phyloP scores from a whole-genome alignment of 2,113 vertebrate species.

The Spea multiplicata region DNA sequence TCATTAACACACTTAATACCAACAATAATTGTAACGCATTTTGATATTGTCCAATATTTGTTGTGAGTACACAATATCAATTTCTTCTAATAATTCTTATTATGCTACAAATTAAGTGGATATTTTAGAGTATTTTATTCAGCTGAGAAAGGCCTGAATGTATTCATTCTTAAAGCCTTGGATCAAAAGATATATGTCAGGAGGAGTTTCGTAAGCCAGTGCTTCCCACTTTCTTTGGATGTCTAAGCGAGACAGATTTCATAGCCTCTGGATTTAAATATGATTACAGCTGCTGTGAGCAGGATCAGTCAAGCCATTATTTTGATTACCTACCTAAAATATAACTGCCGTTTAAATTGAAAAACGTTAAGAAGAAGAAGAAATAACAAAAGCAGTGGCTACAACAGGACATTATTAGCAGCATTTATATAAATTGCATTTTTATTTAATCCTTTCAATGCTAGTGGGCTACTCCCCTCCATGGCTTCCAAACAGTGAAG shows the following conservation, averaged over 20 bases:
- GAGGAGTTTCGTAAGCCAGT: slow-evolving; percentile 23
- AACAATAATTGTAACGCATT: no score
- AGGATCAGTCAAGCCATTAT: slow-evolving; percentile 18
- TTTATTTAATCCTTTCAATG: background rate
- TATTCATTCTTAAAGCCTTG: slow-evolving; percentile 32
- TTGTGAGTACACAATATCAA: no score
- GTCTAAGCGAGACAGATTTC: slow-evolving; percentile 22
- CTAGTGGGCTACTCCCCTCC: background rate
- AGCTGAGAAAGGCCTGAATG: slow-evolving; percentile 5
- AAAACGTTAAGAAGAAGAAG: background rate
- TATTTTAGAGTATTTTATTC: slow-evolving; percentile 34
- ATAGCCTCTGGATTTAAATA: slow-evolving; percentile 30
- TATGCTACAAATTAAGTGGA: background rate
- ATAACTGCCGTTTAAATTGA: background rate
- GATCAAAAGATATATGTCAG: slow-evolving; percentile 35
- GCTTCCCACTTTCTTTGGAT: slow-evolving; percentile 24
- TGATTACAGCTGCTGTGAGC: slow-evolving; percentile 23
- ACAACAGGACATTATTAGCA: no score
- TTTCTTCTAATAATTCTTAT: no score
- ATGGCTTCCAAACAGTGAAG: background rate
- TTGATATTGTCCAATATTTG: no score
- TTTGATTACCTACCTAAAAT: slow-evolving; percentile 8
- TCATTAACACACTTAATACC: no score
- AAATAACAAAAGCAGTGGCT: no score
- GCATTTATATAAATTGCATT: background rate